These are phyloP conservation scores for Hyphantria cunea DNA, from an alignment of 1,140 invertebrate genomes.

Conservation along the genomic window DNA sequence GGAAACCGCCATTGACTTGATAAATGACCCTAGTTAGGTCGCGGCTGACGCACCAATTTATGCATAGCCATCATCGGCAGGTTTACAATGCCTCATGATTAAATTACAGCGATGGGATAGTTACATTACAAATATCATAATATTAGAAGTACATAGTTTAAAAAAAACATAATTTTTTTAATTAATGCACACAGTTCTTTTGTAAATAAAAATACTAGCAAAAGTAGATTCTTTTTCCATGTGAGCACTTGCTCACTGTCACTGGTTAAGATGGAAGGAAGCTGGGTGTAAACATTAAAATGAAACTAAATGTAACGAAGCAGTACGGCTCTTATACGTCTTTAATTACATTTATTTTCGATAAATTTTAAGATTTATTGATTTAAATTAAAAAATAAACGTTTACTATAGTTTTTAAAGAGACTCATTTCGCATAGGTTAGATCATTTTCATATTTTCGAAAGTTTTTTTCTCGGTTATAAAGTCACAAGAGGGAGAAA, in stretches of 20 bases:
- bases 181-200: no score
- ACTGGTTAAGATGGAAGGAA: no score
- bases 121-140: no score
- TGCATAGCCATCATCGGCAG: slow-evolving; percentile 53
- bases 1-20: slow-evolving; percentile 52
- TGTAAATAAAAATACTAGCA: no score
- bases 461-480: slow-evolving; percentile 16
- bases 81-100: slow-evolving; percentile 34
- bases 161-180: no score
- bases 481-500: slow-evolving; percentile 11
- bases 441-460: slow-evolving; percentile 12
- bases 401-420: not conserved
- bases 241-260: no score
- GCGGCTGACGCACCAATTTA: slow-evolving; percentile 49
- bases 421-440: not conserved
- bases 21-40: slow-evolving; percentile 49
- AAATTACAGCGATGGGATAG: not conserved
- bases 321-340: no score
- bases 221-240: no score
- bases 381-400: not conserved
- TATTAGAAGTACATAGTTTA: no score
- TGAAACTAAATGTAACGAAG: no score
- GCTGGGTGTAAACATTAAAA: no score
- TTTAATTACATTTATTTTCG: not conserved
- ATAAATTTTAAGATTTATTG: not conserved